Base-by-base conservation (phyloP, 2,113 vertebrate genomes). In the Noctilio leporinus region DNA sequence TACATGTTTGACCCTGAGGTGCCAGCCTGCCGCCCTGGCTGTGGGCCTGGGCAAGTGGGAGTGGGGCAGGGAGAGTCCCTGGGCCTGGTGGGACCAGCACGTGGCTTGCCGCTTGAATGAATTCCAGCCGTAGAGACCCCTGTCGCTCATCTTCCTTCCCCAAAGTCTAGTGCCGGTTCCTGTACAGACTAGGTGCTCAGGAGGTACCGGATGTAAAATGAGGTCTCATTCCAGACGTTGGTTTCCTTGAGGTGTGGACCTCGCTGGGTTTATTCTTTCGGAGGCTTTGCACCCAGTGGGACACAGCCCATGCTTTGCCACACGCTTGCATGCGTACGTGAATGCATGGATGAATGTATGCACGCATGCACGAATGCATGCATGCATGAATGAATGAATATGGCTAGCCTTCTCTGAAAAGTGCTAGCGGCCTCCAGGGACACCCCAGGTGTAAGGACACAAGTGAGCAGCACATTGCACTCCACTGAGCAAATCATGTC, bases 41-140 rank as follows among this genome's bases (percentile, higher is more conserved):
- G 14, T 51, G 0, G 2, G 9, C 4, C 9, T 2, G 4, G 28
- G 65, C 7, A 19, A 26, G 55, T 35, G 30, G 43, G 4, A 28
- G 3, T 2, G 3, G 30, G 7, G 4, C 7, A 19, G 53, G 53
- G 45, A 45, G 43, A 55, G 28, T 53, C 72, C 19, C 49, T 26
- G 35, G 22, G 19, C 33, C n/a, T 51, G 70, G 26, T 9, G 22
- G 22, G 22, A 17, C 7, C 24, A 3, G n/a, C 10, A 10, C 30
- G 55, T 49, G 51, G 16, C 51, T 45, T 19, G 35, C 33, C 22
- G 45, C n/a, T 38, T 8, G 28, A 38, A 35, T 51, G 65, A 85
- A 67, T 6, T 89, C 43, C 57, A 30, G 30, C 51, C 69, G 26
- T 35, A 65, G 10, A 53, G 30, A 22, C 22, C 4, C 15, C 30